Percentiles rank a stretch among this genome's conserved stretches.
phyloP scores from a whole-genome alignment of 2,113 vertebrate genomes.

The Stomatorhinus ivindoensis region DNA sequence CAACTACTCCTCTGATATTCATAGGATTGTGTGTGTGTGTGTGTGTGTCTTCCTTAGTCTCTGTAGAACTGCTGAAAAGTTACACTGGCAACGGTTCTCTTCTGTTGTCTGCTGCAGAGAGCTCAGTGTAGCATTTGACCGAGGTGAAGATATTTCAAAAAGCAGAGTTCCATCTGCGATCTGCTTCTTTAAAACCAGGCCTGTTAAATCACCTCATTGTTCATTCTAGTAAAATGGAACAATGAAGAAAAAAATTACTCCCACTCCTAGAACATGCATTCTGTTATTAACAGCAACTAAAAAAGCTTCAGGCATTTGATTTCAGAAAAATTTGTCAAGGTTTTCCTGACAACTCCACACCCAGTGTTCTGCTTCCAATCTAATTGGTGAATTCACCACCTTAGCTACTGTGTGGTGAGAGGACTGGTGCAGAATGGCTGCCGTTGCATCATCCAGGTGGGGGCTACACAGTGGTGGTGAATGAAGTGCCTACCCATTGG shows the following conservation, averaged over 20 bases:
- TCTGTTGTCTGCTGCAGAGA: background rate
- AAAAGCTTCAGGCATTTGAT: background rate
- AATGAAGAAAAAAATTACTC: background rate
- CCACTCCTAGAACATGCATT: background rate
- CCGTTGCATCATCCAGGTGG: too few species aligned
- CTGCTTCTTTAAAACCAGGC: background rate
- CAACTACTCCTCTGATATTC: background rate
- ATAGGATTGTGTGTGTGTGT: background rate
- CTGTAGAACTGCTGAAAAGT: background rate
- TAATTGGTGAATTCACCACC: too few species aligned
- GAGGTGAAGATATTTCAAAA: background rate
- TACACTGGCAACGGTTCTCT: background rate
- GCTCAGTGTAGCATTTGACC: background rate
- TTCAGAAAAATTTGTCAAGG: background rate
- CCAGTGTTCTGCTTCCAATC: background rate
- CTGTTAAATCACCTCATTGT: background rate
- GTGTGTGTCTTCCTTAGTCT: background rate
- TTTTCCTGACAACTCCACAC: background rate
- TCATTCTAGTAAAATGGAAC: background rate
- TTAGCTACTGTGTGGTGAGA: too few species aligned
- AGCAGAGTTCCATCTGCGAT: background rate
- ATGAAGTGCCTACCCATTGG: background rate
- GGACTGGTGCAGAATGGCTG: too few species aligned
- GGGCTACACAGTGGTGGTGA: too few species aligned
- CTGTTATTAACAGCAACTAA: background rate